Evolutionary conservation across 2,797 vertebrate species (phyloP).

Genomic region (Synanceia verrucosa): DNA sequence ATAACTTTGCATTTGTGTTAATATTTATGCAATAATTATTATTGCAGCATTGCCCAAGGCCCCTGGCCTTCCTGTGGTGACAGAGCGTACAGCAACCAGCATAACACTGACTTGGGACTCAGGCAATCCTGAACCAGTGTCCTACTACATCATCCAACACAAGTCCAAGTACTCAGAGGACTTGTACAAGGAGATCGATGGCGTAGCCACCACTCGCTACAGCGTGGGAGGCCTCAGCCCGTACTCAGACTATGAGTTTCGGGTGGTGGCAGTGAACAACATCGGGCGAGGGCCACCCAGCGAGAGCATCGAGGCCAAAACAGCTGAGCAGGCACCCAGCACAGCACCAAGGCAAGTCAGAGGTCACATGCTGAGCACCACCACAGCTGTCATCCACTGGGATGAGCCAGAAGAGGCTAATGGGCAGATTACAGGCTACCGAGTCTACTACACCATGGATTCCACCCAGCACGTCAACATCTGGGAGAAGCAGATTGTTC

Average conservation of each 20-base stretch:
- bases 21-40: constrained; percentile 47
- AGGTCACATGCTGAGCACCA: constrained; percentile 96
- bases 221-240: constrained; percentile 97
- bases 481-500: constrained; percentile 98
- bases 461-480: constrained; percentile 90
- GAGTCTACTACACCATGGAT: constrained; percentile 97
- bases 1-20: constrained; percentile 37
- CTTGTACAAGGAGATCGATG: constrained; percentile 96
- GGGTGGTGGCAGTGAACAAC: constrained; percentile 96
- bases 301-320: constrained; percentile 93
- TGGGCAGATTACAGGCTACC: constrained; percentile 96
- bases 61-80: constrained; percentile 93
- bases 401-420: constrained; percentile 97
- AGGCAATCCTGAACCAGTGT: constrained; percentile 96
- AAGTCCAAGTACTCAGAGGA: constrained; percentile 95
- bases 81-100: constrained; percentile 97
- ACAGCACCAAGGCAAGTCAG: constrained; percentile 94
- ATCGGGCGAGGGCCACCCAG: constrained; percentile 95
- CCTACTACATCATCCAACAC: constrained; percentile 98
- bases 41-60: constrained; percentile 93
- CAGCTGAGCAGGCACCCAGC: constrained; percentile 97
- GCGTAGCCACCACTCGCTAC: constrained; percentile 97
- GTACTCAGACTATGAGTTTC: constrained; percentile 97
- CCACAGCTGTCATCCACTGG: constrained; percentile 97
- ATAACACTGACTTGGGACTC: constrained; percentile 99